Conservation (phyloP, 92 coral and sea anemone genomes). For the Phenganax stokvisi region DNA sequence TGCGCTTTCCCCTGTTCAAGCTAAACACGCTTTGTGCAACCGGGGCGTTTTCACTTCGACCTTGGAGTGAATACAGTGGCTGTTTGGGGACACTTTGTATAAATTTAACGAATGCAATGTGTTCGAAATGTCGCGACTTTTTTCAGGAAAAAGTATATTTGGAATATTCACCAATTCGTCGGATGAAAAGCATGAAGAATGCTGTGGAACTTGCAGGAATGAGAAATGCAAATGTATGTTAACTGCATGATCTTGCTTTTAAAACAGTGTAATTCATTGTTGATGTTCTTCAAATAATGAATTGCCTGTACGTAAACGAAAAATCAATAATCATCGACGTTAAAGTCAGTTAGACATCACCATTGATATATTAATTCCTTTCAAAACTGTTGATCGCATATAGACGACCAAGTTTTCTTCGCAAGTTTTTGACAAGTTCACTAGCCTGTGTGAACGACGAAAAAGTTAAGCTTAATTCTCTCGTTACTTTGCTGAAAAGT, state of each 20-base stretch:
- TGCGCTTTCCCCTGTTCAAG: too few relatives aligned
- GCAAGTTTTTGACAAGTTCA: too few relatives aligned
- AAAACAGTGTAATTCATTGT: neutral
- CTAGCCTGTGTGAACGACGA: too few relatives aligned
- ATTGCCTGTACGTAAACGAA: too few relatives aligned
- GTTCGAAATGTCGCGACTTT: constrained; percentile 11
- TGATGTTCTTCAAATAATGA: neutral
- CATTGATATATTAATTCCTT: neutral
- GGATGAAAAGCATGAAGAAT: constrained; percentile 79
- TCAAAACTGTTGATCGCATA: neutral
- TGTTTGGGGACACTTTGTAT: neutral
- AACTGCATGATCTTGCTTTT: neutral
- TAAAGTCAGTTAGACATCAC: too few relatives aligned
- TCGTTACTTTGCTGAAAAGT: too few relatives aligned
- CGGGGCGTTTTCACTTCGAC: too few relatives aligned
- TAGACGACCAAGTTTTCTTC: too few relatives aligned
- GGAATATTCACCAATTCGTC: constrained; percentile 62
- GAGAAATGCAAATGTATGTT: constrained; percentile 81
- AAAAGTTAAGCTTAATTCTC: too few relatives aligned
- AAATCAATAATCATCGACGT: too few relatives aligned
- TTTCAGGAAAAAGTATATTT: constrained; percentile 48
- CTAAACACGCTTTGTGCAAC: too few relatives aligned
- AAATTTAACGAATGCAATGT: neutral
- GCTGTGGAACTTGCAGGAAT: constrained; percentile 70
- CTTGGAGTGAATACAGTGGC: neutral